phyloP scores from a whole-genome alignment of 2,113 vertebrate species.

The Falco punctatus region DNA sequence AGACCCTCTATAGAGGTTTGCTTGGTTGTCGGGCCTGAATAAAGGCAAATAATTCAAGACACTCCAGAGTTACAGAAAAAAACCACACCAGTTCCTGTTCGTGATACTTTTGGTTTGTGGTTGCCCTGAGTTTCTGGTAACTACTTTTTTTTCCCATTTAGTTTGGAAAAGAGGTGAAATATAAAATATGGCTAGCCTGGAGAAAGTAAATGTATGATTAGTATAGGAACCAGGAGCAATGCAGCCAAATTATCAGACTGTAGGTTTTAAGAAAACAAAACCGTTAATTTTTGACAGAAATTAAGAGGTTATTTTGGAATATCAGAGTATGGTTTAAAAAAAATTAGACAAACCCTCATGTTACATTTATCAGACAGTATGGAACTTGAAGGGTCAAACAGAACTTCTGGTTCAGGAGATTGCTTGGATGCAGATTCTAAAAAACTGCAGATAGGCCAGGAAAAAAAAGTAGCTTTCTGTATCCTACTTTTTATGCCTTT shows the following conservation, averaged over 20 bases:
- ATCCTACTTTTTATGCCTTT: not conserved
- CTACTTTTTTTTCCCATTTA: not conserved
- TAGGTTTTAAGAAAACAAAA: not conserved
- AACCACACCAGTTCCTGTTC: not conserved
- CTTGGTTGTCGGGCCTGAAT: constrained; percentile 60
- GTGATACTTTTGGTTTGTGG: not conserved
- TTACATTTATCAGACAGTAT: not conserved
- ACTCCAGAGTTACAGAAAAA: not conserved
- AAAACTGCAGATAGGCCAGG: not conserved
- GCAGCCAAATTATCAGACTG: not conserved
- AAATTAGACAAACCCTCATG: not conserved
- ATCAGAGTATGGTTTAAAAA: not conserved
- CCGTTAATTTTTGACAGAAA: not conserved
- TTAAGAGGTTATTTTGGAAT: not conserved
- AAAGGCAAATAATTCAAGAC: not conserved
- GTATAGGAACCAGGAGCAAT: not conserved
- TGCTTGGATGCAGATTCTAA: not conserved
- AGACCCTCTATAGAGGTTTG: not conserved
- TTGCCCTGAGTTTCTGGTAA: not conserved
- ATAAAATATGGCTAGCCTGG: not conserved
- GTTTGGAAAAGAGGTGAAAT: not conserved
- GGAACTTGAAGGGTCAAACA: not conserved
- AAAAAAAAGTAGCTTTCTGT: not conserved
- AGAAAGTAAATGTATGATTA: not conserved
- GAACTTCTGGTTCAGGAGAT: not conserved